Evolutionary conservation across 2,888 invertebrate species (phyloP).

Genomic region (Exocentrus adspersus): DNA sequence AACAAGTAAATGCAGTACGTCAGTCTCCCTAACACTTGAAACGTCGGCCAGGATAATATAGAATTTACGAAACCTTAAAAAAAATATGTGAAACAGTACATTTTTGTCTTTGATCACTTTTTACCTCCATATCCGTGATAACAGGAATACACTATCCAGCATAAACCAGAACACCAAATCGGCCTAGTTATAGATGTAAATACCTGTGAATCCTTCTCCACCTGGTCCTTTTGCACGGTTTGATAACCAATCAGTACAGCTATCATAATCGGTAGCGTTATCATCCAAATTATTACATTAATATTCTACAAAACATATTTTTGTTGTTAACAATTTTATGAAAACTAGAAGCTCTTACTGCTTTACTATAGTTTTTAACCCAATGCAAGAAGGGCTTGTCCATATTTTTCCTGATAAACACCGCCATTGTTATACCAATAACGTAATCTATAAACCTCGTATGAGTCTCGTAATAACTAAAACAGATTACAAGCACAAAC

Average conservation of each 20-base stretch:
- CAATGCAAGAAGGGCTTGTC: slow-evolving; percentile 32
- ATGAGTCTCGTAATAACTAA: slow-evolving; percentile 44
- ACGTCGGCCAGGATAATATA: slow-evolving; percentile 65
- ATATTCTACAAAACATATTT: no score
- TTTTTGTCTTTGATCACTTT: background rate
- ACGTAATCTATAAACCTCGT: slow-evolving; percentile 44
- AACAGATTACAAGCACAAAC: no score
- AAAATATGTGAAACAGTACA: slow-evolving; percentile 1
- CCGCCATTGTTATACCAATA: slow-evolving; percentile 45
- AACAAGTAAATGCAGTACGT: slow-evolving; percentile 66
- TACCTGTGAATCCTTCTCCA: slow-evolving; percentile 5
- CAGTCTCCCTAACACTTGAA: slow-evolving; percentile 67
- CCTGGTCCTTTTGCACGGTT: slow-evolving; percentile 5
- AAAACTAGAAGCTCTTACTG: background rate
- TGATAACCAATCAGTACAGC: slow-evolving; percentile 23
- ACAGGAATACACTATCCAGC: slow-evolving; percentile 45
- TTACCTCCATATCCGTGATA: slow-evolving; percentile 47
- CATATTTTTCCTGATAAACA: slow-evolving; percentile 42
- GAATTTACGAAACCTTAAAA: slow-evolving; percentile 66
- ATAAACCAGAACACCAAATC: slow-evolving; percentile 39
- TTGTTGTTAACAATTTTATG: no score
- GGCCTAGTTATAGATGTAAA: slow-evolving; percentile 34
- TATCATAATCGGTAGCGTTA: slow-evolving; percentile 30
- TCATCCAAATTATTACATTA: slow-evolving; percentile 36
- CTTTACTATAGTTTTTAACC: background rate